Base-by-base conservation (phyloP, 2,113 vertebrate genomes). In the Sitta europaea region DNA sequence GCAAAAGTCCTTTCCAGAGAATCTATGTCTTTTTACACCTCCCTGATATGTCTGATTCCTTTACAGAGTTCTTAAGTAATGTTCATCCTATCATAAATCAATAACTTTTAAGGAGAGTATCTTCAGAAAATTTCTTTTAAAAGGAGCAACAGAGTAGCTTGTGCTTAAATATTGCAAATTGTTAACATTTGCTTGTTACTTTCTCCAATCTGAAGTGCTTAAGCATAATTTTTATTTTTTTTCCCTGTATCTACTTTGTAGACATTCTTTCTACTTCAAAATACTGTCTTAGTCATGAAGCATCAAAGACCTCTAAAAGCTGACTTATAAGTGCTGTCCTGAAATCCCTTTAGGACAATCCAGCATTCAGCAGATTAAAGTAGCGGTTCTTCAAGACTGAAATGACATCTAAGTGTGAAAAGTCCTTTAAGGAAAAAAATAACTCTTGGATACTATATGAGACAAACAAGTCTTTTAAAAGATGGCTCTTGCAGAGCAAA, bases 121-220 rank as follows among this genome's bases (percentile, higher is more conserved):
- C 48, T 84, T 68, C 57, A 68, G 68, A 54, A 92, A 93, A 63
- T 79, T 58, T 85, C 27, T 27, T 33, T 92, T 80, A 33, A 63
- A 84, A 53, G 42, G 42, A 57, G 24, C 36, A 81, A 76, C 31
- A 50, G 3, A n/a, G n/a, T 71, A 80, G 10, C 8, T 87, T 71
- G 12, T 74, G 71, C 75, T 88, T 85, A 93, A 95, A 90, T 72
- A 75, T 8, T 84, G n/a, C 53, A 81, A 92, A 70, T 92, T 77
- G 76, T 78, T 85, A 55, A 66, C 73, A 40, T 55, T 93, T 84
- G 5, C 33, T 92, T 76, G 17, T 73, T 88, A 10, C 15, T 65
- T 79, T 54, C 21, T 50, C 31, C 50, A 15, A 89, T 63, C 47
- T 80, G 43, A 93, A 86, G 45, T 81, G 25, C 36, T 36, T 57